A percentile compares a stretch with the other conserved stretches of the same genome.
phyloP scores from a whole-genome alignment of 2,888 invertebrate genomes.

The Nebria salina region DNA sequence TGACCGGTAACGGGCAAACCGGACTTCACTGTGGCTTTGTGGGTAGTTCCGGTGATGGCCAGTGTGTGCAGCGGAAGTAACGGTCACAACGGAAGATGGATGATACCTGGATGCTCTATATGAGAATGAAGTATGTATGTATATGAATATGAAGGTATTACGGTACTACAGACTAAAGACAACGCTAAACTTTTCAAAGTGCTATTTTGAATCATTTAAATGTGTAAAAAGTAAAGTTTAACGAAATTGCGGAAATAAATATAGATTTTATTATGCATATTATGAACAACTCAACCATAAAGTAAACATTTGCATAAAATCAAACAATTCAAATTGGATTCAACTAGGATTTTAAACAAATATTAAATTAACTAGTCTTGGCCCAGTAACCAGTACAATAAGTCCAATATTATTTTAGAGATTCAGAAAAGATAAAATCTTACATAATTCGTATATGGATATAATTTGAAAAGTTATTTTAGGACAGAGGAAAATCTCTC shows the following conservation, averaged over 20 bases:
- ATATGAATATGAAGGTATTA: neutral
- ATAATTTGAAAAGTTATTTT: neutral
- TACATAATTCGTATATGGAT: neutral
- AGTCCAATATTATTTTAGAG: neutral
- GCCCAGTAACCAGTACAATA: neutral
- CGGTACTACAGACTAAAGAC: neutral
- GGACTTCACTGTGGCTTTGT: slow-evolving; percentile 55
- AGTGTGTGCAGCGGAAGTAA: slow-evolving; percentile 49
- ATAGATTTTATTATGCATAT: no score
- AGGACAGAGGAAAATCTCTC: neutral
- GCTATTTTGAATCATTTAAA: neutral
- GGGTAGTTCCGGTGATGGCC: slow-evolving; percentile 54
- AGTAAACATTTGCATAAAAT: neutral
- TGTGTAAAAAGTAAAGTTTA: no score
- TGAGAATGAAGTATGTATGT: slow-evolving; percentile 12
- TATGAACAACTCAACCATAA: neutral
- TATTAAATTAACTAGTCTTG: neutral
- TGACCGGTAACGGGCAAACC: slow-evolving; percentile 46
- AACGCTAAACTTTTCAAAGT: neutral
- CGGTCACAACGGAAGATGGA: slow-evolving; percentile 52
- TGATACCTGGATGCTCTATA: slow-evolving; percentile 47
- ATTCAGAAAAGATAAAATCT: neutral
- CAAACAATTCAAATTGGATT: neutral
- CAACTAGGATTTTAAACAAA: neutral
- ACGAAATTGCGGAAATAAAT: no score